Conservation (phyloP, 1,140 invertebrate species). For the Catajapyx aquilonaris region DNA sequence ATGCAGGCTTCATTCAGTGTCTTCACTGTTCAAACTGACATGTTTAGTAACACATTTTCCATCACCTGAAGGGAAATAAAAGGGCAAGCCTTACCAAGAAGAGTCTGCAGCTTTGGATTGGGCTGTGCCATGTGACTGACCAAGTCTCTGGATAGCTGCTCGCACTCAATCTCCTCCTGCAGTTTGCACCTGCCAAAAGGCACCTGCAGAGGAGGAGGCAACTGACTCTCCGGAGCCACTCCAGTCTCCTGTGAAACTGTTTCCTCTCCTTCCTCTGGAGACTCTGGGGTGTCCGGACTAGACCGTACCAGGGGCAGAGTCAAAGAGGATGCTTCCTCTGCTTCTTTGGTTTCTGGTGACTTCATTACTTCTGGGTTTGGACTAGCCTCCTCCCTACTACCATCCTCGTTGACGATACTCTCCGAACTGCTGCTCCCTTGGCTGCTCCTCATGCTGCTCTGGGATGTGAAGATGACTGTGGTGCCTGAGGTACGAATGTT, state of each 20-base stretch:
- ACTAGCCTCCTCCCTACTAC: neutral
- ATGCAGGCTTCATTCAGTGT: no score
- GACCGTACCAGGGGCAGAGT: constrained; percentile 18
- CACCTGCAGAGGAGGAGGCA: constrained; percentile 9
- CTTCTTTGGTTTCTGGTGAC: constrained; percentile 10
- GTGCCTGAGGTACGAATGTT: constrained; percentile 17
- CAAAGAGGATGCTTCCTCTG: constrained; percentile 9
- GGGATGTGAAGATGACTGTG: constrained; percentile 19
- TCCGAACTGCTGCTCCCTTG: neutral
- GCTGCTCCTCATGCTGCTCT: constrained; percentile 7
- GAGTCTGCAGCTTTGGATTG: constrained; percentile 41
- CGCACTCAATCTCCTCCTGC: constrained; percentile 60
- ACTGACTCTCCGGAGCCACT: neutral
- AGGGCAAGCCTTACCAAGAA: constrained; percentile 31
- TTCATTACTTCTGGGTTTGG: constrained; percentile 1
- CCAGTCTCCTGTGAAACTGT: neutral
- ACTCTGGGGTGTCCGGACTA: constrained; percentile 8
- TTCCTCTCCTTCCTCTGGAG: neutral
- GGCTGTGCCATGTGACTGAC: constrained; percentile 39
- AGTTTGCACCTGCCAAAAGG: constrained; percentile 28
- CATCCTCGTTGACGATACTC: neutral
- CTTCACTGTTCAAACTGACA: no score
- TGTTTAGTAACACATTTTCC: neutral
- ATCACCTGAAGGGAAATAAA: neutral
- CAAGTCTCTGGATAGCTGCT: constrained; percentile 46